phyloP scores from a whole-genome alignment of 2,113 vertebrate species.

The Sinocyclocheilus maitianheensis region DNA sequence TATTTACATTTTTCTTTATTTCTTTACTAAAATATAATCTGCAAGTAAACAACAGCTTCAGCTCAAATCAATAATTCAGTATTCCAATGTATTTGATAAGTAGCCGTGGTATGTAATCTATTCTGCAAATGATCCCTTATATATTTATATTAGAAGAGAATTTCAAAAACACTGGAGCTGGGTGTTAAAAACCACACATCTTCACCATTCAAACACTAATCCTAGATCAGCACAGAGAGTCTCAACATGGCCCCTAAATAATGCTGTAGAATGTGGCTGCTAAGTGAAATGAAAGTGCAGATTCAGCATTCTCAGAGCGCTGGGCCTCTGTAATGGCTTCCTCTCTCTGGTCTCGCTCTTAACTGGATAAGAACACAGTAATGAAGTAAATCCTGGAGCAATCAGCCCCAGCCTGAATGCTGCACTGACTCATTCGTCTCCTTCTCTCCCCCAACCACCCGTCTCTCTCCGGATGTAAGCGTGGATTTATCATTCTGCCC shows the following conservation, averaged over 20 bases:
- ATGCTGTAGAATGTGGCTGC: constrained; percentile 28
- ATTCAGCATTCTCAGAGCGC: constrained; percentile 37
- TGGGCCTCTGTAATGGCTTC: constrained; percentile 31
- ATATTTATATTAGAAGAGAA: not conserved
- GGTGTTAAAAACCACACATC: not conserved
- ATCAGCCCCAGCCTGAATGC: constrained; percentile 53
- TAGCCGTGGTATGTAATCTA: not conserved
- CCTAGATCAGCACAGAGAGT: constrained; percentile 22
- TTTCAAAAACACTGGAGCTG: not conserved
- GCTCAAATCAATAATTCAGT: not conserved
- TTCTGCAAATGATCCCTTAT: not conserved
- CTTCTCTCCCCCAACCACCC: constrained; percentile 47
- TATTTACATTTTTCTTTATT: too few relatives aligned
- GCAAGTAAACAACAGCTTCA: not conserved
- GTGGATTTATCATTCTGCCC: constrained; percentile 76
- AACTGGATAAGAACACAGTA: constrained; percentile 55
- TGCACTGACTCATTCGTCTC: constrained; percentile 53
- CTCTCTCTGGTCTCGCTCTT: constrained; percentile 51
- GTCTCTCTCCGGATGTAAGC: constrained; percentile 62
- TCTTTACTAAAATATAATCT: too few relatives aligned
- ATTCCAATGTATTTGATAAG: not conserved
- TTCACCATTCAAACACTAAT: not conserved
- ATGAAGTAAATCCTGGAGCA: constrained; percentile 53
- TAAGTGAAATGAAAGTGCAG: constrained; percentile 45
- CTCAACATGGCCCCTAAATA: not conserved